These are phyloP conservation scores for Momotus momota DNA, from an alignment of 2,797 vertebrate genomes.

Conservation along the genomic window DNA sequence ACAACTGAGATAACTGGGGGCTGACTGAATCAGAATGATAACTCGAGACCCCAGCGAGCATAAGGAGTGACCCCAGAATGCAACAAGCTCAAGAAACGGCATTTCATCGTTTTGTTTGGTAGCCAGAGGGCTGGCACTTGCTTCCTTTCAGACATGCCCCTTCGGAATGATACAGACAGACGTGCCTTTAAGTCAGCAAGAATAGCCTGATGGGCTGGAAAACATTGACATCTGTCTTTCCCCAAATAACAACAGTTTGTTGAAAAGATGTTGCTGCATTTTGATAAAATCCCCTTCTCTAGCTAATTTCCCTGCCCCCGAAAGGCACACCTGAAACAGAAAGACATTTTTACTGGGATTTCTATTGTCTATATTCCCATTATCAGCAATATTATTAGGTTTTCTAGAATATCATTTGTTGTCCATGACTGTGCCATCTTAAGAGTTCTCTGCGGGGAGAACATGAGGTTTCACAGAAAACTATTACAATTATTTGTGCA, in stretches of 20 bases:
- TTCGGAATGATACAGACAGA: background rate
- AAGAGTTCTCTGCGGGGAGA: background rate
- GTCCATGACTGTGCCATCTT: background rate
- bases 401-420: constrained; percentile 6
- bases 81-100: background rate
- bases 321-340: background rate
- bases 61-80: background rate
- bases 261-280: background rate
- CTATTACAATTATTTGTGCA: background rate
- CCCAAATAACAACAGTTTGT: background rate
- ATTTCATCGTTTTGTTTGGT: background rate
- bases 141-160: background rate
- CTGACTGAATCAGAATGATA: background rate
- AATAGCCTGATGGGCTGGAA: background rate
- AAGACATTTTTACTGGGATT: background rate
- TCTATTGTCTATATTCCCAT: background rate
- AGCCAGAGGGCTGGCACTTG: background rate
- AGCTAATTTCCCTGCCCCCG: background rate
- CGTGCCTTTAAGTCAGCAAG: background rate
- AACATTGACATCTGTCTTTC: background rate
- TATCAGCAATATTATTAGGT: background rate
- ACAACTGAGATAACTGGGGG: background rate
- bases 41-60: background rate
- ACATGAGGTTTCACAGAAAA: background rate
- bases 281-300: background rate